Conservation (phyloP, 1,140 invertebrate species). For the Drosophila sturtevanti region DNA sequence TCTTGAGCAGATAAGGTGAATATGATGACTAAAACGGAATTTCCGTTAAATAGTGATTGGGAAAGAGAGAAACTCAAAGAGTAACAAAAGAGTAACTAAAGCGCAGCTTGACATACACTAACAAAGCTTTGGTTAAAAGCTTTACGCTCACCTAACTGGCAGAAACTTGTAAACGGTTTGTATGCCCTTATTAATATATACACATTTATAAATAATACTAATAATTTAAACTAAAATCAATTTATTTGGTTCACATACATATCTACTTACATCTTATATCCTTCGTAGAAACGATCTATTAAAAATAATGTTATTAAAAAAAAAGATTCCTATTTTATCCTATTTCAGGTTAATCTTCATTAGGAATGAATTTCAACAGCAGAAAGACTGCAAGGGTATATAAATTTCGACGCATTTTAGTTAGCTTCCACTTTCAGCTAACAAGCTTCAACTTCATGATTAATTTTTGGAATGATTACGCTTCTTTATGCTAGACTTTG, state of each 20-base stretch:
- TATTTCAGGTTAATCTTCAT: too few relatives aligned
- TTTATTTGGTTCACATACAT: neutral
- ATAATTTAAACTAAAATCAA: neutral
- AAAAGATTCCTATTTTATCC: neutral
- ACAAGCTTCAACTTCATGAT: neutral
- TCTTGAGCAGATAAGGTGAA: conserved; percentile 14
- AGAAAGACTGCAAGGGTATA: neutral
- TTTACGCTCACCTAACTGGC: neutral
- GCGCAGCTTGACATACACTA: neutral
- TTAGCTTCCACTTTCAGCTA: neutral
- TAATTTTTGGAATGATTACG: neutral
- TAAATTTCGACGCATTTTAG: neutral
- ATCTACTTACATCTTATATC: neutral
- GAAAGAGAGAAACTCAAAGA: neutral
- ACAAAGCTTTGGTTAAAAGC: neutral
- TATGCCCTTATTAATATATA: neutral
- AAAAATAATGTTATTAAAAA: neutral
- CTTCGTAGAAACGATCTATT: neutral
- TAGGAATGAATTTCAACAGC: neutral
- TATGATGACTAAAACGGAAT: conserved; percentile 46
- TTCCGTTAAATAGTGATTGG: conserved; percentile 15
- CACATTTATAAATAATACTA: too few relatives aligned
- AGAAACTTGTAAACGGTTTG: neutral
- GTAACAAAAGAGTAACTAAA: neutral
- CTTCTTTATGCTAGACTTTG: conserved; percentile 52